Base-by-base conservation (phyloP, 2,888 invertebrate genomes). In the Platycheirus albimanus region DNA sequence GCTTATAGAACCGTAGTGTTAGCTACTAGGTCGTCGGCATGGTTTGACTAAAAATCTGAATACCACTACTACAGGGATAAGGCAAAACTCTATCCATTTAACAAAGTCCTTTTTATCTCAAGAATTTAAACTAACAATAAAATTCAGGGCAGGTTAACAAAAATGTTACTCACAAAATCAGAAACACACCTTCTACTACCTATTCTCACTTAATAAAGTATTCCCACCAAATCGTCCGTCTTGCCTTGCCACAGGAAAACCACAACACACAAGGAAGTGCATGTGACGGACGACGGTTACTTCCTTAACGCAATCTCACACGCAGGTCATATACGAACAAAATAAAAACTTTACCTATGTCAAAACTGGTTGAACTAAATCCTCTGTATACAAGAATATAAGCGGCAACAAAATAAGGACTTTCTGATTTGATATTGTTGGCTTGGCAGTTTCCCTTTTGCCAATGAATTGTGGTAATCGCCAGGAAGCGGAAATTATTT, bases 401-500 rank as follows among this genome's bases (percentile, higher is more conserved):
- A 10, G 5, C 10, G 13, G 64, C 52, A 45, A 58, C 15, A 66
- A 71, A 61, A 52, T 61, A 75, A 75, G 75, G 75, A 75, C 79
- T 69, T 64, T 80, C 41, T 51, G 49, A 64, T 75, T 64, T 63
- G 30, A 20, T 24, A 17, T 11, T 45, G 28, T 45, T n/a, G n/a
- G n/a, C n/a, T 36, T 45, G 17, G 52, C 4, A 24, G 20, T 43
- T 56, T 49, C 13, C 66, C 52, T 52, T 24, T 43, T 58, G 19
- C 36, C 30, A 67, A 13, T 24, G 24, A 41, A 49, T 75, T 80
- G 79, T 36, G 79, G 79, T 80, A 43, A 64, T 80, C 69, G 36
- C 79, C 79, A 80, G 79, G 75, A 80, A 80, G 63, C 75, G 79
- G 79, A 80, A 75, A 80, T 80, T 75, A 80, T 80, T 80, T 75